Evolutionary conservation across 2,888 invertebrate species (phyloP).

Genomic region (Brassicogethes aeneus): DNA sequence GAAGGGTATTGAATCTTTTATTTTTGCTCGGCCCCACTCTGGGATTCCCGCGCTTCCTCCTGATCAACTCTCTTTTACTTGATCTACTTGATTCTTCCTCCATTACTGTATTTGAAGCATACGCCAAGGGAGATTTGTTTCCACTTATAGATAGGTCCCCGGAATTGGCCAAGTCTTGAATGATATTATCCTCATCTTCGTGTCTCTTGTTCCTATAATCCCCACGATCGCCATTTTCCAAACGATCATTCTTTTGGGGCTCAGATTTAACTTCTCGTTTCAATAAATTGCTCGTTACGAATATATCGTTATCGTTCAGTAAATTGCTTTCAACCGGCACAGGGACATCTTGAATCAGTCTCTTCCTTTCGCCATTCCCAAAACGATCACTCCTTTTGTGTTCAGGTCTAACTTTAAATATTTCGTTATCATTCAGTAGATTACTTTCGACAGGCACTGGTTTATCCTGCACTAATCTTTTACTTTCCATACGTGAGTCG

Average conservation of each 20-base stretch:
- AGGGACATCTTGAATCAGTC: too few species aligned
- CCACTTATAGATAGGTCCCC: conserved; percentile 2
- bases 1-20: too few species aligned
- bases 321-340: not conserved
- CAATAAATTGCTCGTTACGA: too few species aligned
- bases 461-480: too few species aligned
- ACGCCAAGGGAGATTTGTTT: conserved; percentile 4
- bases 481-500: not conserved
- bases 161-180: not conserved
- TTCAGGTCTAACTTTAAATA: too few species aligned
- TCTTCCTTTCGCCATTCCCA: too few species aligned
- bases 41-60: conserved; percentile 29
- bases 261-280: conserved; percentile 1
- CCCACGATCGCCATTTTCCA: not conserved
- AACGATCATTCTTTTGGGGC: conserved; percentile 1
- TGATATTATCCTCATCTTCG: not conserved
- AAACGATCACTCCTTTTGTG: too few species aligned
- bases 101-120: not conserved
- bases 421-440: conserved; percentile 19
- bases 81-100: not conserved
- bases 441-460: conserved; percentile 6
- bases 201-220: conserved; percentile 6
- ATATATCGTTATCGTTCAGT: too few species aligned
- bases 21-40: too few species aligned
- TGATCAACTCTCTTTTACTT: too few species aligned